Base-by-base conservation (phyloP, 2,888 invertebrate genomes). In the Lampropteryx suffumata region DNA sequence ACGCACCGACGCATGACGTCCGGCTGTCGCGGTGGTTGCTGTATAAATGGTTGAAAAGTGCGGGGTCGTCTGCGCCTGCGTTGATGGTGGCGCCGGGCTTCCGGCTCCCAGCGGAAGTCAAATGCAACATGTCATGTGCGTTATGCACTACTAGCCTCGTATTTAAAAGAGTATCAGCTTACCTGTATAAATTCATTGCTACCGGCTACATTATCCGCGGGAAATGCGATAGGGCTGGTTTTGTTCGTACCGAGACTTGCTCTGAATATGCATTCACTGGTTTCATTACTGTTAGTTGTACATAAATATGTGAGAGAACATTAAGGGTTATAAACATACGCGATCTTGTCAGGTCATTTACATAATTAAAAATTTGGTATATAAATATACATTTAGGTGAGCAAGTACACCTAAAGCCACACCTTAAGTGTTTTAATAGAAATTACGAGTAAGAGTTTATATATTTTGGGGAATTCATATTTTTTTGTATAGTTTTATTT, bases 41-140 rank as follows among this genome's bases (percentile, higher is more conserved):
- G 65, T 69, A 66, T 73, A 71, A 82, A 71, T 71, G 67, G 61
- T 58, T 71, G 60, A 67, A 75, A 76, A 75, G 74, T 76, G 73
- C 79, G 70, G 71, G 71, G 68, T 69, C 64, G 69, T 51, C 67
- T 62, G 69, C 69, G 75, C 76, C 73, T 69, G 82, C 81, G 82
- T 77, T 78, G 63, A 14, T 42, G 33, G 61, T 77, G 84, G 84
- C 86, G 86, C 85, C 84, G 59, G 58, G 59, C 71, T 84, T 86
- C 86, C 87, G 80, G 70, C 69, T 67, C 63, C 54, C 64, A 65
- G 70, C 83, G 87, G 87, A 88, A 85, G 84, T 72, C 73, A 74
- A 76, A 75, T 84, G 84, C 85, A 84, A 84, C 82, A 59, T 74
- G 79, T 72, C 74, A 71, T 78, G 82, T 74, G 77, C 71, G 82